Conservation (phyloP, 2,113 vertebrate genomes). For the Gymnogyps californianus region DNA sequence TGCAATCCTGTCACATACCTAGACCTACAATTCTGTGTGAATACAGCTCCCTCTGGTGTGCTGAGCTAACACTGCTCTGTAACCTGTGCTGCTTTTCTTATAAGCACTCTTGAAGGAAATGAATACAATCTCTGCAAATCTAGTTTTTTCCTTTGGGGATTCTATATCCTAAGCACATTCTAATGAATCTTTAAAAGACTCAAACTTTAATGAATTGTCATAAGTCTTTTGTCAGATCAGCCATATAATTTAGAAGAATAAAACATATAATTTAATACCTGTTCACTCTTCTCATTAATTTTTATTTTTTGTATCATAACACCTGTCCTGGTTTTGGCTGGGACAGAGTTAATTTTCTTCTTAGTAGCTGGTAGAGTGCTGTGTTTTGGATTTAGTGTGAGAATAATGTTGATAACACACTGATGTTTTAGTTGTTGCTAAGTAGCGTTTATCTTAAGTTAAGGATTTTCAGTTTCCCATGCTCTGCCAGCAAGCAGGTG, state of each 20-base stretch:
- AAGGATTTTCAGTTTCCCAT: too few relatives aligned
- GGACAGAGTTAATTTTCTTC: too few relatives aligned
- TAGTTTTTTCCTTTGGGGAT: background rate
- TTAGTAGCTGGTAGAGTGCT: too few relatives aligned
- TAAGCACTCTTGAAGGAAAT: background rate
- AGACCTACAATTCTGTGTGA: background rate
- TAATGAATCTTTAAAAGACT: background rate
- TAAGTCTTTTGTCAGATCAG: background rate
- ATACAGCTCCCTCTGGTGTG: slow-evolving; percentile 53
- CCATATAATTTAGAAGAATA: background rate
- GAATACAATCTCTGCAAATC: background rate
- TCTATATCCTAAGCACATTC: background rate
- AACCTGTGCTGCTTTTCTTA: background rate
- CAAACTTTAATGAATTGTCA: background rate
- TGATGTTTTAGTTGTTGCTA: too few relatives aligned
- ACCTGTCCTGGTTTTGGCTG: background rate
- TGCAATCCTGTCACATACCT: background rate
- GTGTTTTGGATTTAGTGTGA: too few relatives aligned
- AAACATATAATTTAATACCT: background rate
- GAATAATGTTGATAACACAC: too few relatives aligned
- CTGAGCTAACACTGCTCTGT: background rate
- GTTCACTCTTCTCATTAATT: background rate
- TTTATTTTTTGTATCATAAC: background rate
- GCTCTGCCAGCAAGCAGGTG: too few relatives aligned
- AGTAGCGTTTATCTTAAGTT: too few relatives aligned